Evolutionary conservation across 2,888 invertebrate genomes (phyloP), one percentile per base, ranked within the genome.

Genomic region (Myopa tessellatipennis): DNA sequence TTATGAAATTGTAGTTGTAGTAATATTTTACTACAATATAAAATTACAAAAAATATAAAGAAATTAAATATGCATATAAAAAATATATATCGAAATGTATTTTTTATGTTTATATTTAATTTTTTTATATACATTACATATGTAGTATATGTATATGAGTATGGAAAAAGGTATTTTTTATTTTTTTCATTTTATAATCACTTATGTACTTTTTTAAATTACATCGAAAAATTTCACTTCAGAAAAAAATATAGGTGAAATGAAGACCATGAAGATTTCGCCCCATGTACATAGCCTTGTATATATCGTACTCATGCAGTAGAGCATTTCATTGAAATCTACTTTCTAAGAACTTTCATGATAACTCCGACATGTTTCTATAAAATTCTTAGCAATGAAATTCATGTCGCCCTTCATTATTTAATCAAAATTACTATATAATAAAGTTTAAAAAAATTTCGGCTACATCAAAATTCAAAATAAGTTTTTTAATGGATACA

Each of bases 391-490:
- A 65, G 34, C 38, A 4, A 14, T 65, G 65, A 38, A 38, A 65
- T 38, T 38, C 16, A 34, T 65, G 65, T 65, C 65, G 65, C 34
- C 14, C 16, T 69, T 40, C 69, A 14, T 40, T 40, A 60, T 36
- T 36, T 38, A 72, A 72, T 58, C 14, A 50, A 72, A 38, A 45
- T 45, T 34, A 45, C 3, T 55, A 65, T 3, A 58, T 45, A 68
- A n/a, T 60, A 58, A 36, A 76, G 69, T 26, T 74, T 55, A 77
- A 81, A 77, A 81, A 77, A 77, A 80, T 81, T 86, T 86, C 82
- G 85, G 86, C 82, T 80, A 81, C 81, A 82, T 85, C 86, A 83
- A 87, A 85, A 85, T 85, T 85, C 26, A 26, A 26, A 26, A 26
- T 26, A 1, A 82, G 85, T 85, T 63, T 18, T 14, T 81, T 80